Percentiles rank a stretch among this genome's conserved stretches.
phyloP scores from a whole-genome alignment of 2,797 vertebrate species.

The Triplophysa yarkandensis region DNA sequence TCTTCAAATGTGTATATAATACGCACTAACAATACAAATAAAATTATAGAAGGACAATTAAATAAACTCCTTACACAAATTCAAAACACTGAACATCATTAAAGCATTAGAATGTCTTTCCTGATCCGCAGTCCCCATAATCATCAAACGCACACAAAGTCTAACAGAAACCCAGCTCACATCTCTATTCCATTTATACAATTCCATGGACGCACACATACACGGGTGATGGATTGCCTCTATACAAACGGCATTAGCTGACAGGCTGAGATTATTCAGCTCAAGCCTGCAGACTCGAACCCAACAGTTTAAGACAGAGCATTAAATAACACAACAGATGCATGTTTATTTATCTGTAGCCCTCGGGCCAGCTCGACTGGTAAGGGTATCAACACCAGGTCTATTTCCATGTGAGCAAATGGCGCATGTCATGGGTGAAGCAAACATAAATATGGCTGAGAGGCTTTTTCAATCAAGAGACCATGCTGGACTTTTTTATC shows the following conservation, averaged over 20 bases:
- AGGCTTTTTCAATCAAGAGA: slow-evolving; percentile 66
- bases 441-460: slow-evolving; percentile 65
- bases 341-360: slow-evolving; percentile 69
- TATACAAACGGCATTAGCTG: slow-evolving; percentile 39
- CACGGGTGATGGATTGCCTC: slow-evolving; percentile 33
- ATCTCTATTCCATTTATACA: slow-evolving; percentile 30
- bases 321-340: slow-evolving; percentile 71
- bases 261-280: slow-evolving; percentile 22
- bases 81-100: slow-evolving; percentile 17
- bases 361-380: slow-evolving; percentile 57
- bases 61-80: neutral
- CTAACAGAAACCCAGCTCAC: slow-evolving; percentile 52
- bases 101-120: slow-evolving; percentile 37
- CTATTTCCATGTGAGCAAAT: slow-evolving; percentile 68
- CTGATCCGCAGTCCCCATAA: slow-evolving; percentile 50
- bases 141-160: slow-evolving; percentile 49
- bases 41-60: too few relatives aligned
- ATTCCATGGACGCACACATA: slow-evolving; percentile 8
- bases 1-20: too few relatives aligned
- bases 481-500: slow-evolving; percentile 42
- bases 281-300: slow-evolving; percentile 9
- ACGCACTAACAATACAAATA: too few relatives aligned
- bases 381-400: slow-evolving; percentile 66
- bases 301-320: slow-evolving; percentile 42
- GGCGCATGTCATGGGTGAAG: slow-evolving; percentile 65